A percentile compares a stretch with the other conserved stretches of the same genome.
Conservation (phyloP, 2,113 vertebrate genomes). For the Gymnocephalus cernua region DNA sequence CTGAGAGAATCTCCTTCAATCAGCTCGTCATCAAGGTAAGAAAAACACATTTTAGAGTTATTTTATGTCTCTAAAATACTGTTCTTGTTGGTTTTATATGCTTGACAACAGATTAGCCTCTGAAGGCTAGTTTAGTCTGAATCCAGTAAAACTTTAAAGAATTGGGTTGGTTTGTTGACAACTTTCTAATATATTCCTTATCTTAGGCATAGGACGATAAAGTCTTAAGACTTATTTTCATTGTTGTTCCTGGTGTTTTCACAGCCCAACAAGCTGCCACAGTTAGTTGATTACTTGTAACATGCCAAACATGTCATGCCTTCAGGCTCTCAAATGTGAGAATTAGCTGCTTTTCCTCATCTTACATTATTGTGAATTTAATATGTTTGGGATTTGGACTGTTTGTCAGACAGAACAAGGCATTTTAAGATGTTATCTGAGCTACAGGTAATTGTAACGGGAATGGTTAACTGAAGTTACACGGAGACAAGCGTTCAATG, state of each 20-base stretch:
- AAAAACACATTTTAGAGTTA: neutral
- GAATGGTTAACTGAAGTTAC: neutral
- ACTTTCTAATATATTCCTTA: neutral
- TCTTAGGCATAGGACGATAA: neutral
- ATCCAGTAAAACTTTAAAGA: no score
- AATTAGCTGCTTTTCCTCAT: neutral
- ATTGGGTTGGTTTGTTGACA: neutral
- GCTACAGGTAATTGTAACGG: neutral
- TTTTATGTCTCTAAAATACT: neutral
- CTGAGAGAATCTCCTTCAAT: slow-evolving; percentile 44
- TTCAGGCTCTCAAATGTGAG: neutral
- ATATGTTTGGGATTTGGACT: neutral
- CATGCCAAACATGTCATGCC: neutral
- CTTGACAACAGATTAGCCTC: neutral
- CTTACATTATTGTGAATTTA: neutral
- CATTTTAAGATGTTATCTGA: neutral
- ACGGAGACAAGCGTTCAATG: neutral
- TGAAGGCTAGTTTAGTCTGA: neutral
- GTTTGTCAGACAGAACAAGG: neutral
- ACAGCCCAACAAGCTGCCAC: neutral
- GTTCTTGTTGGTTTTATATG: neutral
- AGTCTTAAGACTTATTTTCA: neutral
- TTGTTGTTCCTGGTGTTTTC: neutral
- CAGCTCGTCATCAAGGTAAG: slow-evolving; percentile 72
- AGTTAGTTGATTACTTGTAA: neutral